These are phyloP conservation scores for Coleophora flavipennella DNA, from an alignment of 2,888 invertebrate genomes.

Conservation along the genomic window DNA sequence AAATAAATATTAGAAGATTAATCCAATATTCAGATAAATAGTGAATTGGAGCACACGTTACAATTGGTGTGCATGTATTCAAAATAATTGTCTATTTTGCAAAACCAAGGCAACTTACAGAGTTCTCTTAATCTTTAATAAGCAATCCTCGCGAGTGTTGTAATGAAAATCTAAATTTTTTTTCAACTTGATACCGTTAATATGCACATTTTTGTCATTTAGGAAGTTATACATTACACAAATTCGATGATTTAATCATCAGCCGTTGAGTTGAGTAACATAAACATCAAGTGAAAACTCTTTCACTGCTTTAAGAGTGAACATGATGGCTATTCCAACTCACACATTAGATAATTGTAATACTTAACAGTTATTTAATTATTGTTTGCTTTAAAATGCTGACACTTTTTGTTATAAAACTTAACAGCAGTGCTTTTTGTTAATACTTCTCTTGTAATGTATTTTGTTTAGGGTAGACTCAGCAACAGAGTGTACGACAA, in stretches of 20 bases:
- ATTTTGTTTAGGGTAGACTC: constrained; percentile 58
- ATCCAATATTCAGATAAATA: constrained; percentile 30
- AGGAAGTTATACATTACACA: constrained; percentile 27
- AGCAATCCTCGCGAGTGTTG: constrained; percentile 17
- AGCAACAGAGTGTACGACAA: constrained; percentile 57
- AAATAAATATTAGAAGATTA: constrained; percentile 21
- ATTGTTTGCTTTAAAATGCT: constrained; percentile 50
- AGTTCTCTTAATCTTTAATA: too few species aligned
- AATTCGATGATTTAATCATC: constrained; percentile 40
- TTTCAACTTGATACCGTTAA: constrained; percentile 16
- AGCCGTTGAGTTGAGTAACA: constrained; percentile 9
- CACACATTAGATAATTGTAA: constrained; percentile 33
- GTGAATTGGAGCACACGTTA: constrained; percentile 35
- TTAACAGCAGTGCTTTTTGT: constrained; percentile 63
- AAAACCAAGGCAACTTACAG: too few species aligned
- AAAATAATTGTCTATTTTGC: too few species aligned
- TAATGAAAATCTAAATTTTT: constrained; percentile 11
- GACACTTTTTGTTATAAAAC: constrained; percentile 43
- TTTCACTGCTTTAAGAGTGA: constrained; percentile 22
- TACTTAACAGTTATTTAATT: constrained; percentile 37
- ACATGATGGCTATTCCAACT: constrained; percentile 28
- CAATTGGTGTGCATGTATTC: constrained; percentile 36
- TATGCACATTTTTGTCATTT: constrained; percentile 30
- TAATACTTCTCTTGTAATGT: constrained; percentile 39
- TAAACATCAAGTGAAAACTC: constrained; percentile 18